A percentile compares a stretch with the other conserved stretches of the same genome.
These are phyloP conservation scores for Epinotia demarniana DNA, from an alignment of 2,888 invertebrate species.

Conservation along the genomic window DNA sequence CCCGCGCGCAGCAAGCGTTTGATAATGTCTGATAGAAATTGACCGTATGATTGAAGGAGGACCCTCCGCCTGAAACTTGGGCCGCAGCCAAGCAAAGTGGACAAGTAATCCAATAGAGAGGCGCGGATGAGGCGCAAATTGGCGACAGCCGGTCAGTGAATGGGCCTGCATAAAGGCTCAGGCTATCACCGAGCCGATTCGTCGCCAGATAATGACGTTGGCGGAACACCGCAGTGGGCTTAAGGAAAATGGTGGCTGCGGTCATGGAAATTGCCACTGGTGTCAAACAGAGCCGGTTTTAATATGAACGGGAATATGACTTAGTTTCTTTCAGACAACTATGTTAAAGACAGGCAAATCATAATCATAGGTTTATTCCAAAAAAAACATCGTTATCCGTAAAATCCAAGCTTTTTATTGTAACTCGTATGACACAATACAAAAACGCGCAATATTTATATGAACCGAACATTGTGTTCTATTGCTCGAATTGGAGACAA, in stretches of 20 bases:
- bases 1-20: too few species aligned
- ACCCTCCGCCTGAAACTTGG: constrained; percentile 48
- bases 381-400: too few species aligned
- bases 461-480: too few species aligned
- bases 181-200: constrained; percentile 29
- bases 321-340: neutral
- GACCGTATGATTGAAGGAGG: too few species aligned
- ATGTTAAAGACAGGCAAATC: neutral
- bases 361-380: neutral
- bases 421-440: too few species aligned
- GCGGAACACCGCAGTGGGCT: neutral
- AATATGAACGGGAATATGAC: neutral
- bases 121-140: constrained; percentile 78
- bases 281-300: too few species aligned
- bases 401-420: too few species aligned
- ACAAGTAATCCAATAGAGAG: constrained; percentile 77
- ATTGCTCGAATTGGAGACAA: too few species aligned
- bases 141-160: constrained; percentile 79
- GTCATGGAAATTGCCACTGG: neutral
- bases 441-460: too few species aligned
- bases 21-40: too few species aligned
- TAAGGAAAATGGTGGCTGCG: neutral
- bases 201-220: constrained; percentile 2
- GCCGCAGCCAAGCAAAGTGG: constrained; percentile 59
- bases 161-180: constrained; percentile 72